Conservation (phyloP, 2,888 invertebrate species). For the Gastracanthus pulcherrimus region DNA sequence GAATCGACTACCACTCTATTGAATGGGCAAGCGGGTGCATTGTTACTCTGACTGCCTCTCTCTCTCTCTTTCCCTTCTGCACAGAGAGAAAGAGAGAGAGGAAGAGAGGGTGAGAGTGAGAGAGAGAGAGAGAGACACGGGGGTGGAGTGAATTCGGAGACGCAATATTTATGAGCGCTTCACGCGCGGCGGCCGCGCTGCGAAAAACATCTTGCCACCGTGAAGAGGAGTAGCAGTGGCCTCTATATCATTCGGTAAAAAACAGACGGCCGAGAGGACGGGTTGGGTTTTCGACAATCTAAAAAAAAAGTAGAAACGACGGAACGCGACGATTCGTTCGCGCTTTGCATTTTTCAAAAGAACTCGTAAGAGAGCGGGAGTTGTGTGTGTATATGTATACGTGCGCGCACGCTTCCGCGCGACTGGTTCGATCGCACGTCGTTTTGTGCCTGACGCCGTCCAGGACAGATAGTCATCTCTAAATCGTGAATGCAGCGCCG, state of each 20-base stretch:
- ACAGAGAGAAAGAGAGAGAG: not conserved
- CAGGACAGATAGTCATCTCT: conserved; percentile 34
- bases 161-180: conserved; percentile 63
- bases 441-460: not conserved
- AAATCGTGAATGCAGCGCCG: conserved; percentile 13
- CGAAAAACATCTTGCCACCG: conserved; percentile 52
- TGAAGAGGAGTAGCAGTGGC: conserved; percentile 22
- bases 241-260: conserved; percentile 47
- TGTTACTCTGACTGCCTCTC: conserved; percentile 54
- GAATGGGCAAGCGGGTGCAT: conserved; percentile 63
- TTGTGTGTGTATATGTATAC: not conserved
- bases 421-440: too few species aligned
- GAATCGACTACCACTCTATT: conserved; percentile 62
- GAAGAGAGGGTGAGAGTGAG: not conserved
- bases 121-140: not conserved
- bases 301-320: conserved; percentile 15
- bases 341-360: conserved; percentile 41
- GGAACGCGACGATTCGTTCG: conserved; percentile 8
- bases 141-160: conserved; percentile 52
- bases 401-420: too few species aligned
- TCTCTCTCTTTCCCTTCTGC: not conserved
- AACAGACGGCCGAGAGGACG: not conserved
- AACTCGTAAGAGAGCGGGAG: not conserved
- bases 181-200: conserved; percentile 57
- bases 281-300: not conserved